These are phyloP conservation scores for Galeopsomyia nigrocyanea DNA, from an alignment of 2,888 invertebrate genomes.

Conservation along the genomic window DNA sequence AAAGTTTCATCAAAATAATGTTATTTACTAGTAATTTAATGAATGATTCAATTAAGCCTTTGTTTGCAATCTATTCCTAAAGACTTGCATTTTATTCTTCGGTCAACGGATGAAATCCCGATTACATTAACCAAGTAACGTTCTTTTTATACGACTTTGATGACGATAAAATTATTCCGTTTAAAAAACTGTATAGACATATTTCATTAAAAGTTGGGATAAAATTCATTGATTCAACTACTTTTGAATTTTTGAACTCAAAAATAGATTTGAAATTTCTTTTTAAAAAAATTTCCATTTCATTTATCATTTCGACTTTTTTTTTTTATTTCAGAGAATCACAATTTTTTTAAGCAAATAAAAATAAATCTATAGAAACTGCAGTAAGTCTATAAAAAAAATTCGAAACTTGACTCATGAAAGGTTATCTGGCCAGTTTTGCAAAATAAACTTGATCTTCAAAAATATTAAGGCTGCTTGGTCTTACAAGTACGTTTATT, in stretches of 20 bases:
- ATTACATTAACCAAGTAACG: slow-evolving; percentile 26
- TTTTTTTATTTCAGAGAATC: neutral
- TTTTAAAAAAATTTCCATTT: slow-evolving; percentile 4
- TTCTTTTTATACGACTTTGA: slow-evolving; percentile 4
- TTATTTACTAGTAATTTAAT: slow-evolving; percentile 5
- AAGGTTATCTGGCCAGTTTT: neutral
- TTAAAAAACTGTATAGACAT: slow-evolving; percentile 34
- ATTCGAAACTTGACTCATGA: neutral
- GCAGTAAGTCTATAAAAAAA: slow-evolving; percentile 24
- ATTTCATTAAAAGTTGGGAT: slow-evolving; percentile 5
- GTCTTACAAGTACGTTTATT: slow-evolving; percentile 29
- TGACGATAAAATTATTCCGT: slow-evolving; percentile 21
- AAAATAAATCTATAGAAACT: slow-evolving; percentile 31
- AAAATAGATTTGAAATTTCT: neutral
- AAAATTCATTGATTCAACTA: slow-evolving; percentile 5
- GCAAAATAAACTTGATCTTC: slow-evolving; percentile 25
- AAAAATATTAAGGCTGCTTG: slow-evolving; percentile 34
- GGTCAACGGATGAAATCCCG: slow-evolving; percentile 37
- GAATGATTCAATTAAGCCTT: slow-evolving; percentile 19
- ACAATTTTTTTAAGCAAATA: slow-evolving; percentile 1
- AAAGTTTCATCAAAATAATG: slow-evolving; percentile 37
- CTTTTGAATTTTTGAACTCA: neutral
- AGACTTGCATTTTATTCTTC: slow-evolving; percentile 23
- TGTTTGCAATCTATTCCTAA: neutral
- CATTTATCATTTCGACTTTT: neutral